Evolutionary conservation across 2,797 vertebrate species (phyloP).

Genomic region (Odontamblyopus lacepedii): DNA sequence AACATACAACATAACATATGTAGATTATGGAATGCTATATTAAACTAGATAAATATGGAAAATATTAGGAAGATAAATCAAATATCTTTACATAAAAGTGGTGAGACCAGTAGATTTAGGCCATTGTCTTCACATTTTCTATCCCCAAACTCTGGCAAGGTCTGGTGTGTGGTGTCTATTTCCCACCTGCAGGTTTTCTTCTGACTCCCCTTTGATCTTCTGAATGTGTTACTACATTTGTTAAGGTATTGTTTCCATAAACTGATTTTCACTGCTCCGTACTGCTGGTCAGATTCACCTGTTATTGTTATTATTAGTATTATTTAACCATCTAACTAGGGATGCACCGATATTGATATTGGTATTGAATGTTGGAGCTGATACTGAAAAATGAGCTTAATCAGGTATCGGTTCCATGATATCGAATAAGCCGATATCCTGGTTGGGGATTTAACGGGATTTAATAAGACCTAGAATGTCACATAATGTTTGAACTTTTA

Average conservation of each 20-base stretch:
- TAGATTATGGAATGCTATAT: neutral
- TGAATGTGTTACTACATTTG: slow-evolving; percentile 52
- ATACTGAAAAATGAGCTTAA: no score
- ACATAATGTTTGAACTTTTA: no score
- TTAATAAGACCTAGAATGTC: no score
- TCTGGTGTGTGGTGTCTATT: slow-evolving; percentile 76
- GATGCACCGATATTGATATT: no score
- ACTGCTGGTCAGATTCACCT: slow-evolving; percentile 52
- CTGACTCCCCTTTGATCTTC: slow-evolving; percentile 77
- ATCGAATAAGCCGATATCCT: no score
- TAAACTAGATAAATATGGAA: neutral
- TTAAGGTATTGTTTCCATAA: slow-evolving; percentile 67
- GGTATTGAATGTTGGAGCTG: no score
- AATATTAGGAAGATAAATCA: neutral
- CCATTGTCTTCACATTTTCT: slow-evolving; percentile 36
- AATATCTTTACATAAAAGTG: neutral
- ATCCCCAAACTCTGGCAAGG: slow-evolving; percentile 58
- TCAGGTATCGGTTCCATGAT: no score
- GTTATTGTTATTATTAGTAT: neutral
- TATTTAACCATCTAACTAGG: neutral
- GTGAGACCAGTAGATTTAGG: slow-evolving; percentile 1
- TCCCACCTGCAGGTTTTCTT: slow-evolving; percentile 82
- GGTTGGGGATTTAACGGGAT: no score
- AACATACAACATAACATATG: no score
- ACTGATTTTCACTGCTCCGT: slow-evolving; percentile 10